Conservation (phyloP, 2,113 vertebrate genomes). For the Dissostichus mawsoni region DNA sequence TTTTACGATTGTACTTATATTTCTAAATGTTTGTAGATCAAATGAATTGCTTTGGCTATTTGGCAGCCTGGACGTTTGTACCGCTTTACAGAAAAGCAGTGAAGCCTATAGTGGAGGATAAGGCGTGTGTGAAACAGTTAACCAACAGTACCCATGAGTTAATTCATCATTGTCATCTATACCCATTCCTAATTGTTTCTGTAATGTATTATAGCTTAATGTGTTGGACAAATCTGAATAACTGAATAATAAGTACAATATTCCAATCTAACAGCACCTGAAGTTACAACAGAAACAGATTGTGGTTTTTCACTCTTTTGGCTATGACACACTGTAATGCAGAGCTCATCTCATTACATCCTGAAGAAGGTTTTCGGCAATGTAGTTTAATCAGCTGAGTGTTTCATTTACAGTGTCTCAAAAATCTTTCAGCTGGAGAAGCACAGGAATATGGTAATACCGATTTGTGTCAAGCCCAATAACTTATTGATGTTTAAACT, state of each 20-base stretch:
- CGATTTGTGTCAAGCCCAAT: constrained; percentile 41
- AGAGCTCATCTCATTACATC: constrained; percentile 7
- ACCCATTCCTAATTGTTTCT: constrained; percentile 28
- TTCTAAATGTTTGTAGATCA: too few relatives aligned
- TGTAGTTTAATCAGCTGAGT: constrained; percentile 37
- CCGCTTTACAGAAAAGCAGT: not conserved
- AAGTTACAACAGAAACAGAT: constrained; percentile 5
- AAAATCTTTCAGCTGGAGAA: constrained; percentile 1
- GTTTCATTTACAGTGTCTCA: constrained; percentile 29
- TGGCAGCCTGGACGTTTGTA: not conserved
- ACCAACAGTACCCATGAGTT: not conserved
- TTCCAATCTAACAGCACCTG: constrained; percentile 4
- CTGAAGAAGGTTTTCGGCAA: not conserved
- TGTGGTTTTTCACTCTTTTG: constrained; percentile 11
- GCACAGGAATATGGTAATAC: constrained; percentile 34
- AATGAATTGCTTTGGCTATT: not conserved
- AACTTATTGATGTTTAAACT: constrained; percentile 50
- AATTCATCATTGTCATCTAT: constrained; percentile 31
- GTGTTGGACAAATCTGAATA: constrained; percentile 25
- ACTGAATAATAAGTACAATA: constrained; percentile 30
- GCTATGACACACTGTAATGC: constrained; percentile 12
- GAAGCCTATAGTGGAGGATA: not conserved
- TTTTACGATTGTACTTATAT: too few relatives aligned
- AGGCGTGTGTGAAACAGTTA: constrained; percentile 30
- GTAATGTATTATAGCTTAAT: constrained; percentile 28